These are phyloP conservation scores for Macrostomum cliftonense DNA, from an alignment of 2,888 invertebrate species.

Conservation along the genomic window DNA sequence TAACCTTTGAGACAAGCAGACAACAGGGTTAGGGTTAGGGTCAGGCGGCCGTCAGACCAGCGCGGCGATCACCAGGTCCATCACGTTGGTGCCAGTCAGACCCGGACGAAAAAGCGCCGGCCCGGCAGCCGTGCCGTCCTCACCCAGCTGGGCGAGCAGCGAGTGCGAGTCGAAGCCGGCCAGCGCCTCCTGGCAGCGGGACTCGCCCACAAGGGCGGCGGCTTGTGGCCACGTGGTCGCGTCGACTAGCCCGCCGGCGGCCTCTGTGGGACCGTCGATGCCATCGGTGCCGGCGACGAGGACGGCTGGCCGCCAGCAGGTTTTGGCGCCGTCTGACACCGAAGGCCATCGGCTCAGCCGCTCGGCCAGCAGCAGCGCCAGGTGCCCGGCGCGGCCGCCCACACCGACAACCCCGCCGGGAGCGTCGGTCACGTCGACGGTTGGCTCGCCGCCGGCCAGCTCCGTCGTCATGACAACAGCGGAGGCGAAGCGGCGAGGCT, in stretches of 20 bases:
- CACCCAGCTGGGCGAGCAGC: conserved; percentile 51
- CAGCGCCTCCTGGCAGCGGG: conserved; percentile 39
- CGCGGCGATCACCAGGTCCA: conserved; percentile 53
- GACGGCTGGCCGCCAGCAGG: conserved; percentile 27
- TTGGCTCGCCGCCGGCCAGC: conserved; percentile 75
- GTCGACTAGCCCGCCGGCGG: conserved; percentile 65
- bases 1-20: too few species aligned
- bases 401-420: conserved; percentile 88
- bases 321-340: conserved; percentile 24
- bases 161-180: conserved; percentile 62
- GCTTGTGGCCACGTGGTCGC: conserved; percentile 36
- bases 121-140: conserved; percentile 51
- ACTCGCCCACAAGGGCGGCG: conserved; percentile 30
- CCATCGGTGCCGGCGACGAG: conserved; percentile 85
- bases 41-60: too few species aligned
- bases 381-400: conserved; percentile 51
- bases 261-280: conserved; percentile 84
- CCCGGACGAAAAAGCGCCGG: conserved; percentile 40
- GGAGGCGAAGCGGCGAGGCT: conserved; percentile 44
- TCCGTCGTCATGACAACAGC: conserved; percentile 50
- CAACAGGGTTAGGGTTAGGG: too few species aligned
- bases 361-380: conserved; percentile 1
- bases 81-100: conserved; percentile 89
- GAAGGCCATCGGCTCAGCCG: not conserved
- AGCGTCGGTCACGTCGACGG: conserved; percentile 58